Evolutionary conservation across 2,888 invertebrate genomes (phyloP).

Genomic region (Pasiphila rectangulata): DNA sequence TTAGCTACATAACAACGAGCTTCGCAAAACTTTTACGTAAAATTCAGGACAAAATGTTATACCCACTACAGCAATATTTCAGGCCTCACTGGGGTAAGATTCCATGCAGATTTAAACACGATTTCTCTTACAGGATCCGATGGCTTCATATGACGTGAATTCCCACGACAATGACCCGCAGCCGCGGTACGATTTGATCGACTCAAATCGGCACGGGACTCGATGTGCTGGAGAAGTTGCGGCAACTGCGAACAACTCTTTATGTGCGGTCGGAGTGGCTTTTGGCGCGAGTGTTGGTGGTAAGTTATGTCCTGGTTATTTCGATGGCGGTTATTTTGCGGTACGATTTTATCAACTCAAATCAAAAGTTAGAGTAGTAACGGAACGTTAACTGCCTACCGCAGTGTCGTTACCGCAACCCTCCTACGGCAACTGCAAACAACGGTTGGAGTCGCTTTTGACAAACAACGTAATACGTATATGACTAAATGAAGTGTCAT

Average conservation of each 20-base stretch:
- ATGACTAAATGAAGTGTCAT: too few relatives aligned
- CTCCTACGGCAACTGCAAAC: too few relatives aligned
- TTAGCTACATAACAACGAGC: background rate
- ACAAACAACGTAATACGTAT: too few relatives aligned
- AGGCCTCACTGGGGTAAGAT: conserved; percentile 1
- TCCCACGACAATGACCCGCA: conserved; percentile 97
- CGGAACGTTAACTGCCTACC: too few relatives aligned
- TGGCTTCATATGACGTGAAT: conserved; percentile 98
- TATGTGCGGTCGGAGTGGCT: conserved; percentile 98
- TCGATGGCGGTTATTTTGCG: too few relatives aligned
- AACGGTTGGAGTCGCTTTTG: too few relatives aligned
- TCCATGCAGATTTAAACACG: conserved; percentile 11
- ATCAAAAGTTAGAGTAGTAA: too few relatives aligned
- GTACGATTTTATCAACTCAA: background rate
- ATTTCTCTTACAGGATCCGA: conserved; percentile 86
- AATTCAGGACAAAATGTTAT: background rate
- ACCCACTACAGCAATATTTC: conserved; percentile 3
- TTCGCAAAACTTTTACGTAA: background rate
- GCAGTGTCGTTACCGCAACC: too few relatives aligned
- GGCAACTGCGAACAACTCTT: conserved; percentile 96
- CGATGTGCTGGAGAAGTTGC: conserved; percentile 99
- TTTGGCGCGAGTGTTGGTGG: conserved; percentile 97
- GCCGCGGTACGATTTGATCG: conserved; percentile 97
- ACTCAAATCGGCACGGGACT: conserved; percentile 97
- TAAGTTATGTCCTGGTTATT: too few relatives aligned